These are phyloP conservation scores for Tachuris rubrigastra DNA, from an alignment of 2,113 vertebrate genomes.

Conservation along the genomic window DNA sequence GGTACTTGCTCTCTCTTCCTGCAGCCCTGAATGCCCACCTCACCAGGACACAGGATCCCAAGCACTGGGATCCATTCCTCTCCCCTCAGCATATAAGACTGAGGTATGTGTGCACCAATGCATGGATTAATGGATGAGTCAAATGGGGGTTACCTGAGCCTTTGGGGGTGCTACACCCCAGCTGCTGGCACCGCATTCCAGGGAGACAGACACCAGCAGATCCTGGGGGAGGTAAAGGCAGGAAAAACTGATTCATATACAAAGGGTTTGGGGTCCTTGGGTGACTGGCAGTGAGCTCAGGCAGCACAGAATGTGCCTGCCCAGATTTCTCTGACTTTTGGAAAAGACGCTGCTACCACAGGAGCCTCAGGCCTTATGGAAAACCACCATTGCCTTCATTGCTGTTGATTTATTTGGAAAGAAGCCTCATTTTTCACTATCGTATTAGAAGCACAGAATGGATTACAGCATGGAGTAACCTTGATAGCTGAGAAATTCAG, in stretches of 20 bases:
- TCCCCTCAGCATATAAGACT: not conserved
- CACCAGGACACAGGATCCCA: not conserved
- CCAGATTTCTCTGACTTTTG: not conserved
- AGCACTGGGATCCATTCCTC: not conserved
- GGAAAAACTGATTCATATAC: not conserved
- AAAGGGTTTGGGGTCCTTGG: not conserved
- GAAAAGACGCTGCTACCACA: not conserved
- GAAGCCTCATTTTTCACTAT: constrained; percentile 43
- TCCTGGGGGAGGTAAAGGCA: not conserved
- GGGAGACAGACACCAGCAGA: not conserved
- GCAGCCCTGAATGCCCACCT: not conserved
- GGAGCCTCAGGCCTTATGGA: rapidly evolving
- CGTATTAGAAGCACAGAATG: not conserved
- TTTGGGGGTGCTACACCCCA: rapidly evolving
- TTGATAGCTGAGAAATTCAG: constrained; percentile 43
- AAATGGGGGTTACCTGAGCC: not conserved
- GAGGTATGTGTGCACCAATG: not conserved
- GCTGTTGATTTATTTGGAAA: constrained; percentile 13
- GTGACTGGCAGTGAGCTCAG: not conserved
- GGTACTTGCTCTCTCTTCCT: not conserved
- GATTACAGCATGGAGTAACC: constrained; percentile 20
- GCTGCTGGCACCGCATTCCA: not conserved
- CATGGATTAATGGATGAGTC: not conserved
- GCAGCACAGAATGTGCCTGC: not conserved
- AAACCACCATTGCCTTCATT: not conserved